Conservation (phyloP, 2,797 vertebrate genomes). For the Mallotus villosus region DNA sequence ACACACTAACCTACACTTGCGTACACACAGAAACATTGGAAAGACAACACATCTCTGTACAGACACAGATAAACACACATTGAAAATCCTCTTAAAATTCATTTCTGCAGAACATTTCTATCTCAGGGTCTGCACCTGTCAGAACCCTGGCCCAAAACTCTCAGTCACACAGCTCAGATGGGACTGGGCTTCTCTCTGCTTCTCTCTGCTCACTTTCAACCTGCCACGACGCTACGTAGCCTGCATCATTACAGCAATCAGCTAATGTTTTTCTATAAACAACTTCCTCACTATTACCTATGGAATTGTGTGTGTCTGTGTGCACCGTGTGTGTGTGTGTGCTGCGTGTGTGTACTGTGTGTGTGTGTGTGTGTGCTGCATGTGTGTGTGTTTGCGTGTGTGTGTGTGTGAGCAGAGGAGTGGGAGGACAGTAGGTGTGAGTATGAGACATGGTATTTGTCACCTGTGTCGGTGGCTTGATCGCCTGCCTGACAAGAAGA, state of each 20-base stretch:
- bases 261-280: no score
- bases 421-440: background rate
- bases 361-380: slow-evolving; percentile 12
- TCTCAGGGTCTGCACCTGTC: slow-evolving; percentile 67
- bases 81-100: slow-evolving; percentile 53
- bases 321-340: background rate
- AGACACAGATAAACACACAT: slow-evolving; percentile 47
- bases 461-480: slow-evolving; percentile 36
- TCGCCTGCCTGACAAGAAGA: no score
- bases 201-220: background rate
- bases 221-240: background rate
- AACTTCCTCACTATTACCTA: no score
- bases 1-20: slow-evolving; percentile 9
- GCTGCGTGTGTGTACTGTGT: background rate
- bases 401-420: slow-evolving; percentile 1
- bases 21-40: slow-evolving; percentile 23
- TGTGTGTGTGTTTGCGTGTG: background rate
- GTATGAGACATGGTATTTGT: slow-evolving; percentile 6
- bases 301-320: background rate
- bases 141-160: slow-evolving; percentile 70
- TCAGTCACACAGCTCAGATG: slow-evolving; percentile 70
- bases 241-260: background rate
- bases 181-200: slow-evolving; percentile 42
- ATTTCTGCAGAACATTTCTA: slow-evolving; percentile 44
- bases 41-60: background rate